phyloP scores from a whole-genome alignment of 1,140 invertebrate species.

The Bombus terrestris region DNA sequence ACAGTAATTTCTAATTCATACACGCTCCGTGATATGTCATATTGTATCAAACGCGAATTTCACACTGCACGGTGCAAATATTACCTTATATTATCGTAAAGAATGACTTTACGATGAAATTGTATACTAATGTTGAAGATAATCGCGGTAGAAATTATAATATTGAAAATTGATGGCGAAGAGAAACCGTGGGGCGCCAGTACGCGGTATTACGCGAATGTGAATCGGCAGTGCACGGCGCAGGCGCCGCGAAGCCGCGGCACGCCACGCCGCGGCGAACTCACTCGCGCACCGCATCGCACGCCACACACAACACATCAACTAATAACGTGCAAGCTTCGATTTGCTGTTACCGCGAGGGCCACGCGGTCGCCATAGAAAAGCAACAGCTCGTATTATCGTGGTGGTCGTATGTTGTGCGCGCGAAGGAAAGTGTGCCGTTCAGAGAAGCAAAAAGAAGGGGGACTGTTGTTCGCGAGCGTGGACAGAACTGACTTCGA shows the following conservation, averaged over 20 bases:
- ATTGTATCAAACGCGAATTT: too few species aligned
- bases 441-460: neutral
- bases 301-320: constrained; percentile 78
- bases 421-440: constrained; percentile 28
- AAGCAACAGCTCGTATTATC: constrained; percentile 41
- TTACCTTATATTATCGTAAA: too few species aligned
- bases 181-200: constrained; percentile 21
- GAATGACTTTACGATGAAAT: too few species aligned
- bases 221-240: constrained; percentile 65
- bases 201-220: constrained; percentile 45
- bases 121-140: neutral
- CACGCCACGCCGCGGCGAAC: constrained; percentile 79
- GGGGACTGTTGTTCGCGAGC: constrained; percentile 3
- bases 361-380: constrained; percentile 74
- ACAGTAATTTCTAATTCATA: too few species aligned
- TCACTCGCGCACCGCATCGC: constrained; percentile 82
- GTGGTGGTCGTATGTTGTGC: constrained; percentile 15
- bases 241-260: constrained; percentile 79
- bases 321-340: constrained; percentile 58
- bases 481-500: neutral
- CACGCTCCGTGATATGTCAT: too few species aligned
- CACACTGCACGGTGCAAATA: too few species aligned
- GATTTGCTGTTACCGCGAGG: constrained; percentile 68
- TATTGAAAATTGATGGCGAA: neutral
- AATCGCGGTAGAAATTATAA: neutral